phyloP scores from a whole-genome alignment of 2,113 vertebrate genomes.

The Sminthopsis crassicaudata region DNA sequence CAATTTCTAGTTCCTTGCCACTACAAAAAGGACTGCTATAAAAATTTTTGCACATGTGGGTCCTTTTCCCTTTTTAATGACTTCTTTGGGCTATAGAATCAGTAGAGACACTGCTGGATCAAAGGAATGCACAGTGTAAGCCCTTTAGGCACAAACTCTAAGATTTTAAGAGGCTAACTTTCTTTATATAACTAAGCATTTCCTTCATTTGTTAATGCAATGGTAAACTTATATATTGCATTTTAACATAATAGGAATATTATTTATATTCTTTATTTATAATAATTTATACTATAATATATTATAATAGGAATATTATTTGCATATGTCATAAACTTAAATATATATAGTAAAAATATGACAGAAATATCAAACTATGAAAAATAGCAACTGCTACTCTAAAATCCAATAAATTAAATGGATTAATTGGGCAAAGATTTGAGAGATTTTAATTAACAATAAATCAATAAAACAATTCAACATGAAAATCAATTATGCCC shows the following conservation, averaged over 20 bases:
- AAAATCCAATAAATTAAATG: slow-evolving; percentile 77
- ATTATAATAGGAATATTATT: background rate
- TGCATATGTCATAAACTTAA: slow-evolving; percentile 60
- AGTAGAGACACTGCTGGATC: no score
- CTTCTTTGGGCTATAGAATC: no score
- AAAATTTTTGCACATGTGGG: no score
- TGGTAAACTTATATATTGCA: background rate
- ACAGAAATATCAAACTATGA: slow-evolving; percentile 51
- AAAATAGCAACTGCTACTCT: slow-evolving; percentile 63
- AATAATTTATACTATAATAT: no score
- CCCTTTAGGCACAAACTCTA: background rate
- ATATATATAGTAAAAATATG: slow-evolving; percentile 63
- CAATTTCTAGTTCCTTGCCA: no score
- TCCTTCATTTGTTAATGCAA: background rate
- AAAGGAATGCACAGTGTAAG: no score
- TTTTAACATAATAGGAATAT: background rate
- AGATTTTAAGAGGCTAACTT: background rate
- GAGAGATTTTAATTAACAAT: slow-evolving; percentile 82
- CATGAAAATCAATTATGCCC: slow-evolving; percentile 80
- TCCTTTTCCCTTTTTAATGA: no score
- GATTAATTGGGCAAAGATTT: slow-evolving; percentile 77
- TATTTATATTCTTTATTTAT: background rate
- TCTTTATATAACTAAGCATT: background rate
- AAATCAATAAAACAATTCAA: slow-evolving; percentile 84
- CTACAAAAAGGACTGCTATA: no score